A percentile compares a stretch with the other conserved stretches of the same genome.
Evolutionary conservation across 2,797 vertebrate genomes (phyloP).

Genomic region (Myotis daubentonii): DNA sequence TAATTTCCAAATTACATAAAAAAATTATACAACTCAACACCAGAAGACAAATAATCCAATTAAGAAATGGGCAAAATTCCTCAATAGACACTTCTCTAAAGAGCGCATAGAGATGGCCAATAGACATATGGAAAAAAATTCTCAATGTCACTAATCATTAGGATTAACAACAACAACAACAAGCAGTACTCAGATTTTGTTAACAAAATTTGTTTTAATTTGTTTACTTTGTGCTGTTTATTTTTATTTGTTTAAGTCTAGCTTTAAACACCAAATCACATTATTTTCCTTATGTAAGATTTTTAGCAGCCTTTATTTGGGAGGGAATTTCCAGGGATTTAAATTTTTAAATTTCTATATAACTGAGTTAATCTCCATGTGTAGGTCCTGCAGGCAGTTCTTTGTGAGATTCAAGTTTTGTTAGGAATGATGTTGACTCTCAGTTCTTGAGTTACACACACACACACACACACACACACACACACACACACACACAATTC

Average conservation of each 20-base stretch:
- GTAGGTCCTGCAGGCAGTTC: not conserved
- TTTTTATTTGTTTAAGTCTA: not conserved
- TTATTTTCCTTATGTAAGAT: not conserved
- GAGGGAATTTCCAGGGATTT: constrained; percentile 31
- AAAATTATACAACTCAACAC: not conserved
- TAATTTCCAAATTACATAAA: not conserved
- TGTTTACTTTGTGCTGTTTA: not conserved
- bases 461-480: no score
- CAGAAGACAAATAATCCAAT: not conserved
- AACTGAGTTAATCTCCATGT: not conserved
- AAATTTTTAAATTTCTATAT: not conserved
- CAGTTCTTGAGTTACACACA: not conserved
- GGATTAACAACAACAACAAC: no score
- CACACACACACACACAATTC: not conserved
- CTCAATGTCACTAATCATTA: not conserved
- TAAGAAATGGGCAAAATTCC: not conserved
- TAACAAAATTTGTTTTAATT: not conserved
- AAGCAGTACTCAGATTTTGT: not conserved
- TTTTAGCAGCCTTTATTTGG: not conserved
- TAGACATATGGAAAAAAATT: not conserved
- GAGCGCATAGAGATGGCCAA: not conserved
- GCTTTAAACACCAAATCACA: not conserved
- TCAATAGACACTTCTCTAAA: not conserved
- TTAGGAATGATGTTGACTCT: not conserved
- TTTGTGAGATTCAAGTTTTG: not conserved